Evolutionary conservation across 2,797 vertebrate genomes (phyloP), one percentile per base, ranked within the genome.

Genomic region (Arctocebus calabarensis): DNA sequence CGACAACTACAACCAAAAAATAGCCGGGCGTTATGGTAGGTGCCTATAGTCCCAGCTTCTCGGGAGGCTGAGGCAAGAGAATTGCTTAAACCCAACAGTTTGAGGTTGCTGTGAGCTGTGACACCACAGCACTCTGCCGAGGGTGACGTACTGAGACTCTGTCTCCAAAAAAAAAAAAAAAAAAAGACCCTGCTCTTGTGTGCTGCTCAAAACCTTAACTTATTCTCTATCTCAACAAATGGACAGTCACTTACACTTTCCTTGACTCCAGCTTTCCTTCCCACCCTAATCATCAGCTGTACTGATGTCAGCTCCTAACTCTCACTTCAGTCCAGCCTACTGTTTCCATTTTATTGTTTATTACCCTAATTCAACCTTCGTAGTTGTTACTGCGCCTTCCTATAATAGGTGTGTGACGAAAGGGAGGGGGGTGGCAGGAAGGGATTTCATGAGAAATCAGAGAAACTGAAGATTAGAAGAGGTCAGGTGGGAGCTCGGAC

Each of bases 381-480:
- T 57, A 17, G 7, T 74, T 79, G 32, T 48, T 48, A 48, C 45
- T 89, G 16, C 29, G 62, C 22, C 37, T 61, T 12, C 55, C 68
- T 91, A 19, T 62, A 66, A 84, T 10, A 94, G 3, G 55, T 17
- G 22, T 57, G 37, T 55, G 34, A 94, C 14, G 16, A 66, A 82
- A 82, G 68, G 7, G 29, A 62, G 81, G 23, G 20, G 66, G 25
- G 40, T 84, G 52, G 64, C 82, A 14, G 40, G 62, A 5, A 66
- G n/a, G 73, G 19, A 87, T 86, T 96, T 81, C 74, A 84, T 43
- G 62, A n/a, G n/a, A n/a, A n/a, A n/a, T n/a, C n/a, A n/a, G 61
- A 81, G 23, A 23, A 91, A 91, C 66, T 19, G 13, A 17, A 70
- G 29, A 62, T 75, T 79, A n/a, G 79, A 77, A 96, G 7, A 34